Evolutionary conservation across 2,797 vertebrate genomes (phyloP), one percentile per base, ranked within the genome.

Genomic region (Sebastiscus albofasciatus): DNA sequence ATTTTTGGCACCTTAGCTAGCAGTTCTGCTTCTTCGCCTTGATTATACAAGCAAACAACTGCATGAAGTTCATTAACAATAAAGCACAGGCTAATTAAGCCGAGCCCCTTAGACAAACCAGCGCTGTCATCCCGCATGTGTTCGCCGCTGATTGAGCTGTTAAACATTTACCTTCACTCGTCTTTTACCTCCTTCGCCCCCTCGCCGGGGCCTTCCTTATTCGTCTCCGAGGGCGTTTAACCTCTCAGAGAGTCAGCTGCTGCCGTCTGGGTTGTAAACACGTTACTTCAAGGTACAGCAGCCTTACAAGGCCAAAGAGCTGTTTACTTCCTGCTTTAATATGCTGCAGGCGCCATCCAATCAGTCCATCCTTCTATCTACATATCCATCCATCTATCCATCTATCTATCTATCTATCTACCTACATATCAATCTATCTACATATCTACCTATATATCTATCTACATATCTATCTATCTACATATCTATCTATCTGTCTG

Each of bases 21-120:
- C 97, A 97, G 97, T 99, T 99, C 97, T 99, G 98, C 97, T 97
- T 96, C 97, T 98, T 97, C 96, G 98, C 97, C 97, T 98, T 98
- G 98, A 99, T 99, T 98, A 99, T 99, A 99, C 98, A 99, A 99
- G 98, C 97, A 99, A 99, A 99, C 97, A 99, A 98, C 97, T 96
- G 97, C 96, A 97, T 97, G 97, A 96, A 99, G 97, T 99, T 99
- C 98, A 98, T 99, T 98, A 99, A 98, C 95, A 98, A 98, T 98
- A 98, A 92, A 99, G 97, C 97, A 96, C 96, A 95, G 97, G 97
- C 98, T 99, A 99, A 99, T 99, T 99, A 99, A 98, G 97, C 97
- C 97, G 96, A 97, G 97, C 96, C 97, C 89, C 97, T 87, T 39
- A 97, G 97, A 99, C 97, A 97, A 97, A 97, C 96, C 97, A 93